Evolutionary conservation across 2,113 vertebrate species (phyloP), one percentile per base, ranked within the genome.

Genomic region (Noturus placidus): DNA sequence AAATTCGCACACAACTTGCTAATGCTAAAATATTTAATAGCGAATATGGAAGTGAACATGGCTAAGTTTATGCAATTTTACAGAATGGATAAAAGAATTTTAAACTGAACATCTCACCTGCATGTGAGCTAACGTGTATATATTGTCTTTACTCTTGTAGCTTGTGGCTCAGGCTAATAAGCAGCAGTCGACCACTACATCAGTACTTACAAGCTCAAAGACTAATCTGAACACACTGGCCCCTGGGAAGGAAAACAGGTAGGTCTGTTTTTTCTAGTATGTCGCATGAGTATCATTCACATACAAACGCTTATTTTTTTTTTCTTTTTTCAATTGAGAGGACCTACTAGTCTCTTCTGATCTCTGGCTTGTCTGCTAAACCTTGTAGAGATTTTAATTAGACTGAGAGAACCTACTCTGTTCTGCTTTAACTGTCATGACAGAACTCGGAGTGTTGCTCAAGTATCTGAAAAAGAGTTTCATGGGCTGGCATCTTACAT

Each of bases 401-500:
- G 4, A n/a, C n/a, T 77, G 25, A 46, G 9, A 52, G 11, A 42
- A 52, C 42, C 25, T 52, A 7, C 76, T 33, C 50, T 9, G 9
- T 3, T 57, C 1, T 56, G 61, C 22, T 74, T 82, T 30, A 27
- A 82, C 22, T 35, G 70, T 72, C 72, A 27, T 14, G 11, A 17
- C 76, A 92, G 88, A 74, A 67, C 83, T 30, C 84, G 25, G 25
- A 77, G 56, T 67, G 17, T 95, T 65, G 22, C 91, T 38, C 63
- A 13, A 6, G 92, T 95, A 86, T 93, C 93, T 0, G 91, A 93
- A 86, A 86, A 61, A 0, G 94, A 96, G 90, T 95, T 94, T 86
- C 86, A 90, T 61, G 90, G 89, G 87, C 89, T 95, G 52, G 93
- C 94, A 0, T 67, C 74, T 35, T 95, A 94, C 92, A 87, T 96